Evolutionary conservation across 1,140 invertebrate species (phyloP), one percentile per base, ranked within the genome.

Genomic region (Drosophila cardini): DNA sequence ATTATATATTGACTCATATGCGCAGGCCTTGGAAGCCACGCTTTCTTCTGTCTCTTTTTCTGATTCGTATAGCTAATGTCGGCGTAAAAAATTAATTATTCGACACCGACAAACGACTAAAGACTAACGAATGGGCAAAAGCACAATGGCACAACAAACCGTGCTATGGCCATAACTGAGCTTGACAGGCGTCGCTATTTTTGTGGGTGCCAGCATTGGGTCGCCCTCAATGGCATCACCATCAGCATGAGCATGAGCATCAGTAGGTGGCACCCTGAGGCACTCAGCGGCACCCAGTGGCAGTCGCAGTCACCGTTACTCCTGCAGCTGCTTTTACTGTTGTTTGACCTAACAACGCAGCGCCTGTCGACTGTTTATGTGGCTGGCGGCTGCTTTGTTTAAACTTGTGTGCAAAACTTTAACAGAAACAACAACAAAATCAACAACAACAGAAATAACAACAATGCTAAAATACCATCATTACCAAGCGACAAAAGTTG

Each of bases 401-500:
- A 87, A 87, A 87, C 76, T 87, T 87, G 83, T 89, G 83, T 83
- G 83, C 69, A 85, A 87, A 89, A 89, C 84, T 89, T 89, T 83
- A 80, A 64, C 79, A 83, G 78, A 70, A 85, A 78, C 81, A 86
- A 71, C 76, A 80, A 64, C 79, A 83, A 82, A 70, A 85, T 75
- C 81, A 86, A 71, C 76, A 80, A 40, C 69, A 77, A 62, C 67
- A 60, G 57, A 38, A 40, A 53, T 63, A 76, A 61, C 67, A 78
- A 78, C 72, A 87, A 87, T 83, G 73, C 84, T 78, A 87, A 87
- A 87, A 87, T 87, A 76, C 83, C 83, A 87, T 89, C 83, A 87
- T 87, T 87, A 87, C 83, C 83, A 89, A 87, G 83, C 83, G 83
- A 89, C 83, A 87, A 87, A 87, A 87, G 83, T 87, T 87, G 81